Conservation (phyloP, 2,888 invertebrate species). For the Eupithecia subumbrata region DNA sequence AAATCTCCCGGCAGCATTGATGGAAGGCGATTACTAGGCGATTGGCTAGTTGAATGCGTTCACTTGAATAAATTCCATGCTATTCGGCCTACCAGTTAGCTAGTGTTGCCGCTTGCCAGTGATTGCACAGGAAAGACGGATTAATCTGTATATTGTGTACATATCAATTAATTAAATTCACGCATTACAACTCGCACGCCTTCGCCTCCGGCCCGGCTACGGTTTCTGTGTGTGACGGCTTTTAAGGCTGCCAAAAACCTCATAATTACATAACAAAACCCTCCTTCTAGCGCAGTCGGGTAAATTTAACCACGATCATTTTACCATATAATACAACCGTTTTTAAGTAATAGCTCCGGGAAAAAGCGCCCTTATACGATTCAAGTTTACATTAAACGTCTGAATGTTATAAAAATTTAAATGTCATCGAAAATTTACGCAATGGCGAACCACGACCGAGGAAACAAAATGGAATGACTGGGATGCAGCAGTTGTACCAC, state of each 20-base stretch:
- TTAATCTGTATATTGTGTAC: neutral
- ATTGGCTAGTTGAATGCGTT: conserved; percentile 34
- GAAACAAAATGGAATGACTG: neutral
- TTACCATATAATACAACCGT: neutral
- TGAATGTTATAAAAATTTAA: no score
- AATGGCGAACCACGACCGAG: neutral
- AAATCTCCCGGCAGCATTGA: neutral
- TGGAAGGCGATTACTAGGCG: conserved; percentile 21
- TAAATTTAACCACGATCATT: neutral
- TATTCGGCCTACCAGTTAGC: conserved; percentile 17
- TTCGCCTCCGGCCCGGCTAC: no score
- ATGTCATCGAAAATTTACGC: neutral
- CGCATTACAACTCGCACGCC: no score
- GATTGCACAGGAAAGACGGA: neutral
- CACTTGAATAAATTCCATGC: conserved; percentile 36
- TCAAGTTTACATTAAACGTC: no score
- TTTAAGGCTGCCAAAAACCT: no score
- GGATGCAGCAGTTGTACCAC: neutral
- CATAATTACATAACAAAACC: neutral
- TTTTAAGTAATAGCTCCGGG: no score
- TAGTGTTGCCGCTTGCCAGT: conserved; percentile 13
- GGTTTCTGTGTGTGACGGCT: no score
- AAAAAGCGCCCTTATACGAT: no score
- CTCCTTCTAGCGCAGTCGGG: neutral
- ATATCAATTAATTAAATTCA: no score